Evolutionary conservation across 2,888 invertebrate species (phyloP), one percentile per base, ranked within the genome.

Genomic region (Steinernema carpocapsae): DNA sequence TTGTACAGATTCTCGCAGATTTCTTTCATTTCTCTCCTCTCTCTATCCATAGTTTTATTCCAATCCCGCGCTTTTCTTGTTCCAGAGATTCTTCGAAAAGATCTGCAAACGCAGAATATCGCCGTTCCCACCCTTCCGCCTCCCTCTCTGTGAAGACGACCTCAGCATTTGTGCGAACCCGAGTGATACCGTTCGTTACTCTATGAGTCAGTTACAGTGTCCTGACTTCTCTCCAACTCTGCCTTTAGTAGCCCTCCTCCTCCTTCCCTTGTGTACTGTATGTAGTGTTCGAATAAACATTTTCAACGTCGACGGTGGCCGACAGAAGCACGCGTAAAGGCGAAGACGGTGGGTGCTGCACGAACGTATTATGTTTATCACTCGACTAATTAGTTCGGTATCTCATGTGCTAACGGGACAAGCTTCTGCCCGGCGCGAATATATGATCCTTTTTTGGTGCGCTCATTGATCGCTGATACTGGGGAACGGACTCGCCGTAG

Each of bases 131-230:
- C 14, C 48, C 19, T 64, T 29, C 7, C 29, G n/a, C 29, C 26
- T 32, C 26, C 29, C 29, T 64, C 17, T 32, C 64, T 1, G 10
- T 12, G 17, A 64, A 64, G 37, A 64, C 64, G 64, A 64, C 64
- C 64, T 64, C 64, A 64, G 32, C 64, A 64, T 64, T 64, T 29
- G 64, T 29, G 64, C 64, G 64, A 64, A 56, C 64, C 64, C 64
- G 64, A 32, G 64, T 64, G 64, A 29, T 26, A 37, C 64, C 64
- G 26, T 32, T 29, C 29, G 64, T 64, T 64, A 32, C 17, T 29
- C 24, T 64, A 10, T 37, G 24, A 52, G 52, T 52, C 22, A 52
- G 52, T 22, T 4, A 26, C 17, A 17, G 26, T 32, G 17, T 64
- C 29, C 64, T 32, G 17, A 29, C 24, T 56, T 12, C 17, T 32